Evolutionary conservation across 2,113 vertebrate genomes (phyloP), one percentile per base, ranked within the genome.

Genomic region (Calidris pugnax): DNA sequence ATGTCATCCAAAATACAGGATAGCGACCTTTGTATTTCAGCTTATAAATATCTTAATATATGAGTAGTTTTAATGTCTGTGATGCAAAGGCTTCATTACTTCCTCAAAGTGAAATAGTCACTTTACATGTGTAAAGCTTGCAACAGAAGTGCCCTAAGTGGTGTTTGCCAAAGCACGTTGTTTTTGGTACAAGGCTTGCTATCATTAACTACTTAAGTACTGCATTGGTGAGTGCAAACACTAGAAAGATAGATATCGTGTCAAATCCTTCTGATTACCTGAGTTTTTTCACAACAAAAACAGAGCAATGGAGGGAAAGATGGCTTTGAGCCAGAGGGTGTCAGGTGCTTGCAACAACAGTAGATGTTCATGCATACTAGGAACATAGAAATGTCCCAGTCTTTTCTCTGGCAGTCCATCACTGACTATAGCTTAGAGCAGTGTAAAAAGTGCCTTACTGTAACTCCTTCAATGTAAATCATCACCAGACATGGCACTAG

Each of bases 391-490:
- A 41, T 45, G 35, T 26, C 28, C 12, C 7, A 6, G 6, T 30
- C 20, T 76, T 56, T 76, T 74, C 17, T 51, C 23, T 85, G 7
- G 22, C 7, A 23, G 13, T 50, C 22, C 28, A 18, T 62, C 75
- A 39, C 33, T 76, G 24, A 27, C 45, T 41, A 6, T 6, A 83
- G 39, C 30, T 76, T 39, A 66, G 8, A 68, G 45, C 45, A 43
- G 20, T 28, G 13, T 73, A 77, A 62, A 66, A 89, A 56, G 19
- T 67, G 37, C 15, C 6, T 68, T n/a, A 17, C 32, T 77, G 26
- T 62, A 59, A 22, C 4, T 85, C 7, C 30, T 82, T 71, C 1
- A 0, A 2, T 50, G 12, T 6, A 13, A 26, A 55, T 69, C 60
- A 45, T 82, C 48, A 48, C 23, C 8, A 67, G 33, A 43, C 5